phyloP scores from a whole-genome alignment of 2,888 invertebrate genomes.

The Drosophila kambysellisi region DNA sequence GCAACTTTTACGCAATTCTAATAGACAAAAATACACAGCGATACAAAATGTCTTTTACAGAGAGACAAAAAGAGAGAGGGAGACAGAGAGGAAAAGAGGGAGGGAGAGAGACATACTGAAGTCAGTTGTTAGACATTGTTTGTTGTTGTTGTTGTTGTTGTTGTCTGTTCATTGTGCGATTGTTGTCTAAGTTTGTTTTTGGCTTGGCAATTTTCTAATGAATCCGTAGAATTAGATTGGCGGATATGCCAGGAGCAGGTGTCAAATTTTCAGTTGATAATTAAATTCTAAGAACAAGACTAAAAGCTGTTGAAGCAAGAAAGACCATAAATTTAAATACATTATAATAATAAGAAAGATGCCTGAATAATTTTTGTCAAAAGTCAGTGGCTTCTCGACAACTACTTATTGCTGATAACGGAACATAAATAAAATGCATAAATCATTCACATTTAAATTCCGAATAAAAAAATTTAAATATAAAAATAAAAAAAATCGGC shows the following conservation, averaged over 20 bases:
- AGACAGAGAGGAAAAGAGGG: not conserved
- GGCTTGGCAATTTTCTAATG: conserved; percentile 51
- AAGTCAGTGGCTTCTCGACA: conserved; percentile 6
- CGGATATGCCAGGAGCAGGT: conserved; percentile 42
- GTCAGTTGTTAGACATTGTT: conserved; percentile 12
- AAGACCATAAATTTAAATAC: not conserved
- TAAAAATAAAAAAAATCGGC: no score
- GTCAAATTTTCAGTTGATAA: conserved; percentile 31
- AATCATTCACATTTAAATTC: not conserved
- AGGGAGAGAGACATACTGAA: conserved; percentile 23
- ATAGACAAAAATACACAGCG: conserved; percentile 71
- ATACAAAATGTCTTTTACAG: conserved; percentile 67
- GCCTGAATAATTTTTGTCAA: not conserved
- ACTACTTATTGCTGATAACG: conserved; percentile 10
- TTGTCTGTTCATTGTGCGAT: conserved; percentile 44
- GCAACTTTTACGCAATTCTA: conserved; percentile 75
- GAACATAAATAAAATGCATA: not conserved
- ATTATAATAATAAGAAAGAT: not conserved
- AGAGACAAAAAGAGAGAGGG: not conserved
- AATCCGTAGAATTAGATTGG: conserved; percentile 43
- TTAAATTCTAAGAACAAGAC: conserved; percentile 14
- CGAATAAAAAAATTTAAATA: not conserved
- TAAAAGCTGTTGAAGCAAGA: not conserved
- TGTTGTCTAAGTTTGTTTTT: conserved; percentile 16
- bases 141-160: conserved; percentile 28